phyloP scores from a whole-genome alignment of 2,113 vertebrate species.

The Phrynocephalus versicolor region DNA sequence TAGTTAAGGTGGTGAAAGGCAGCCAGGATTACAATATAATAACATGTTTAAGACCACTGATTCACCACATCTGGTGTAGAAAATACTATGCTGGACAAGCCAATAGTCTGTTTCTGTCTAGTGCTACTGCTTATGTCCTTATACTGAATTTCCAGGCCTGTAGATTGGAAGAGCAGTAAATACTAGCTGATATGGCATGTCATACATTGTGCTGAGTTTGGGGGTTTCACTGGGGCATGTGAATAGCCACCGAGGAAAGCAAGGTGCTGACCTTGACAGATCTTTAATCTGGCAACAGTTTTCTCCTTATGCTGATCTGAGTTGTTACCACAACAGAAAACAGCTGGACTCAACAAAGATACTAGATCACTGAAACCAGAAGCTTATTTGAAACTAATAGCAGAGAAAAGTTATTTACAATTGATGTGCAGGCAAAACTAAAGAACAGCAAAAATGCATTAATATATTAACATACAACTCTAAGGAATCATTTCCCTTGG shows the following conservation, averaged over 20 bases:
- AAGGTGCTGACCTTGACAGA: neutral
- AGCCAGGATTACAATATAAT: no score
- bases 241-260: neutral
- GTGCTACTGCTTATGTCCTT: neutral
- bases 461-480: neutral
- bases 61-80: no score
- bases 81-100: neutral
- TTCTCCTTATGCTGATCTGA: neutral
- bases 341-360: neutral
- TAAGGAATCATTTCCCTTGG: neutral
- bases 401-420: slow-evolving; percentile 2
- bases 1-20: no score
- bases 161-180: neutral
- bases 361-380: neutral
- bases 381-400: neutral
- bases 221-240: neutral
- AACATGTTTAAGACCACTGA: no score
- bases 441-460: neutral
- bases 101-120: neutral
- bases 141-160: neutral
- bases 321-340: neutral
- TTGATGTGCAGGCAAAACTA: neutral
- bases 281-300: neutral
- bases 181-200: neutral
- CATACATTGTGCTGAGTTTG: neutral